Evolutionary conservation across 2,797 vertebrate species (phyloP).

Genomic region (Sparidentex hasta): DNA sequence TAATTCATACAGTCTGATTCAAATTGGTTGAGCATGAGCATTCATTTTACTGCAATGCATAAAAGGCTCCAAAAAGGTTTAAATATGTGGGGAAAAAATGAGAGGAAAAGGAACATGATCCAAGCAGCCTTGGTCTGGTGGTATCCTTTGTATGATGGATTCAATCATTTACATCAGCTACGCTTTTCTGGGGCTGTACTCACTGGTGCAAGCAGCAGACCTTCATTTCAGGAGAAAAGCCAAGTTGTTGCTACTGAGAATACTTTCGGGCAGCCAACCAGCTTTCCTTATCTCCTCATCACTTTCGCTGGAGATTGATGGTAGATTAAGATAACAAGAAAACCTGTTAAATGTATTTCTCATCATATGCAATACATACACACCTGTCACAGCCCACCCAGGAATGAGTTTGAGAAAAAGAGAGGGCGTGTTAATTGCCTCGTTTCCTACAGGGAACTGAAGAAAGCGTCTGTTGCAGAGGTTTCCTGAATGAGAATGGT

Average conservation of each 20-base stretch:
- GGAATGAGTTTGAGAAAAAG: constrained; percentile 54
- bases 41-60: constrained; percentile 5
- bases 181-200: constrained; percentile 29
- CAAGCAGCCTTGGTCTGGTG: constrained; percentile 4
- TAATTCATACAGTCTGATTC: neutral
- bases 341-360: constrained; percentile 66
- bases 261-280: constrained; percentile 15
- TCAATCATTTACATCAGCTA: constrained; percentile 39
- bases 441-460: constrained; percentile 68
- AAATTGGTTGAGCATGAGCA: neutral
- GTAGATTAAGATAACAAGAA: constrained; percentile 68
- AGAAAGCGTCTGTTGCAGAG: constrained; percentile 64
- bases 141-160: constrained; percentile 29
- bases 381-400: constrained; percentile 65
- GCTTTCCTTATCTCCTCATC: constrained; percentile 43
- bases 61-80: neutral
- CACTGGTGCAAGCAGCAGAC: constrained; percentile 11
- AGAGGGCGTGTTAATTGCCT: constrained; percentile 61
- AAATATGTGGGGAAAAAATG: neutral
- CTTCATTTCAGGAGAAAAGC: constrained; percentile 28
- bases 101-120: neutral
- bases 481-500: constrained; percentile 68
- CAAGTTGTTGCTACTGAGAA: constrained; percentile 38
- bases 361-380: constrained; percentile 50
- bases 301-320: constrained; percentile 67